These are phyloP conservation scores for Harpalus rubripes DNA, from an alignment of 2,888 invertebrate species.

Conservation along the genomic window DNA sequence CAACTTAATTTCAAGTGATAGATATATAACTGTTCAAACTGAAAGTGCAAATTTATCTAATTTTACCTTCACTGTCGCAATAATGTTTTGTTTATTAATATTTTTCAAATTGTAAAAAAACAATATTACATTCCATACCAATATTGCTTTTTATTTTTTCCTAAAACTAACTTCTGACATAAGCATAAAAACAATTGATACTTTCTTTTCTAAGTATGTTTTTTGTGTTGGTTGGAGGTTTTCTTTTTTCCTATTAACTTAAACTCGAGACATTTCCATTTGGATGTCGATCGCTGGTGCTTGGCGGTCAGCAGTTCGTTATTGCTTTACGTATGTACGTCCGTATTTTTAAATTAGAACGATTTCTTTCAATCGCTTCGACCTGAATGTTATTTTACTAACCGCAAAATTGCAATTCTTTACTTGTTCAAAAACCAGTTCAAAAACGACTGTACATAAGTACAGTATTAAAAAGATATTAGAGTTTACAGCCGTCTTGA, in stretches of 20 bases:
- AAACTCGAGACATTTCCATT: background rate
- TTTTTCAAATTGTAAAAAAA: no score
- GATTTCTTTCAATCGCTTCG: conserved; percentile 5
- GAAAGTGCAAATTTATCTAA: no score
- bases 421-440: background rate
- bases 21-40: no score
- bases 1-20: no score
- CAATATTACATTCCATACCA: background rate
- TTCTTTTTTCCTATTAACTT: conserved; percentile 3
- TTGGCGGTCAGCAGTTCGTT: background rate
- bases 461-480: background rate
- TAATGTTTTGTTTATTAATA: no score
- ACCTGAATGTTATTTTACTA: background rate
- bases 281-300: background rate
- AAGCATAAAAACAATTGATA: background rate
- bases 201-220: background rate
- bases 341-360: conserved; percentile 3
- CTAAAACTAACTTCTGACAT: background rate
- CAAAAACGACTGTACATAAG: background rate
- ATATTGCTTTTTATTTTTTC: background rate
- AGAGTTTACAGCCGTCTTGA: background rate
- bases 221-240: background rate
- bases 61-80: no score
- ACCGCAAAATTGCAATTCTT: background rate
- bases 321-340: background rate